Evolutionary conservation across 2,888 invertebrate species (phyloP).

Genomic region (Brassicogethes aeneus): DNA sequence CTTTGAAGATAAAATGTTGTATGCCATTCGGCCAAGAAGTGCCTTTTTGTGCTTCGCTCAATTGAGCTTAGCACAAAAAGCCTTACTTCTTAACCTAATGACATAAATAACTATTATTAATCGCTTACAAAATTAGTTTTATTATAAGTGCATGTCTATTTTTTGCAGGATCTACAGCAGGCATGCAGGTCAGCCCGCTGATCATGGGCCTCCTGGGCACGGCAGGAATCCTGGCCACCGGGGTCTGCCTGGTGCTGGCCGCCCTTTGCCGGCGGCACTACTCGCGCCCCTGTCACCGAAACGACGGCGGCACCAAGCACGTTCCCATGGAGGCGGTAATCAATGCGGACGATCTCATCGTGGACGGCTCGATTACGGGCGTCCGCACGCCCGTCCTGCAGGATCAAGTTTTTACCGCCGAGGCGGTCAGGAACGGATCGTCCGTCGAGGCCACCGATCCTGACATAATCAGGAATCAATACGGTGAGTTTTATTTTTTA

Average conservation of each 20-base stretch:
- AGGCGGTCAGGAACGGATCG: conserved; percentile 42
- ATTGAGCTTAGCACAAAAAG: too few species aligned
- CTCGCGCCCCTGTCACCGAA: conserved; percentile 27
- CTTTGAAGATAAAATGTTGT: too few species aligned
- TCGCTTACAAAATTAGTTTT: too few species aligned
- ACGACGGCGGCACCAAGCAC: conserved; percentile 32
- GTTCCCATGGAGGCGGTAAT: conserved; percentile 40
- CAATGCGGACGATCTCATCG: conserved; percentile 36
- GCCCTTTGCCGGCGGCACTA: conserved; percentile 53
- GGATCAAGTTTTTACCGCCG: conserved; percentile 33
- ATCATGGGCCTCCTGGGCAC: conserved; percentile 68
- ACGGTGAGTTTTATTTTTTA: conserved; percentile 73
- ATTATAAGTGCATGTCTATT: too few species aligned
- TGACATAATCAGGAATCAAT: conserved; percentile 81
- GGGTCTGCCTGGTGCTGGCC: conserved; percentile 67
- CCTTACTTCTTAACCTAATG: too few species aligned
- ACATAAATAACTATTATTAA: too few species aligned
- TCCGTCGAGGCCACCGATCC: conserved; percentile 66
- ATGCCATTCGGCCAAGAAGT: too few species aligned
- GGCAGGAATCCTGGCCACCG: conserved; percentile 65
- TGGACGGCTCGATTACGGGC: conserved; percentile 36
- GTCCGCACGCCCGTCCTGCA: conserved; percentile 38
- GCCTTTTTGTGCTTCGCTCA: too few species aligned
- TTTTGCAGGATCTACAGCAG: conserved; percentile 51
- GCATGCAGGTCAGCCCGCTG: conserved; percentile 63